Evolutionary conservation across 1,140 invertebrate species (phyloP).

Genomic region (Fopius arisanus): DNA sequence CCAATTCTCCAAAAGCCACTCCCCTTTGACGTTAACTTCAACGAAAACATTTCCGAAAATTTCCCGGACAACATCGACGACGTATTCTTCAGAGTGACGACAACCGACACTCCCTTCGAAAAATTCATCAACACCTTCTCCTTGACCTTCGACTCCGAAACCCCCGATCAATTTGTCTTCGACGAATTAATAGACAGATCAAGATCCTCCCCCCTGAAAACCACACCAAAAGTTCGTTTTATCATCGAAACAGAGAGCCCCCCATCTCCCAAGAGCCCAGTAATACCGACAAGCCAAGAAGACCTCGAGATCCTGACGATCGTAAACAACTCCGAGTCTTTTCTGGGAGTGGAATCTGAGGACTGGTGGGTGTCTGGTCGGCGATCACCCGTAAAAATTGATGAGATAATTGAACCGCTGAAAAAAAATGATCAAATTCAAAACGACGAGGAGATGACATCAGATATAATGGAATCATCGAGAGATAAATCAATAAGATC

Average conservation of each 20-base stretch:
- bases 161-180: conserved; percentile 46
- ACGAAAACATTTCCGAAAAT: conserved; percentile 22
- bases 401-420: neutral
- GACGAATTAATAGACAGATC: conserved; percentile 48
- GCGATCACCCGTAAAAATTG: neutral
- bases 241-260: conserved; percentile 45
- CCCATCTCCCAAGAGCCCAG: no score
- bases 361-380: neutral
- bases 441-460: neutral
- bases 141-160: conserved; percentile 1
- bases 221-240: conserved; percentile 52
- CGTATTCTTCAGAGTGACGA: conserved; percentile 56
- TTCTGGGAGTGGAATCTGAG: neutral
- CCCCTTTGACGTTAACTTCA: neutral
- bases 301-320: conserved; percentile 10
- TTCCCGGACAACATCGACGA: conserved; percentile 36
- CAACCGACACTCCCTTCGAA: conserved; percentile 56
- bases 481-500: neutral
- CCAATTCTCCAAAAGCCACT: neutral
- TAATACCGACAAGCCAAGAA: conserved; percentile 25
- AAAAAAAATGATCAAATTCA: neutral
- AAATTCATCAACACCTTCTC: conserved; percentile 45
- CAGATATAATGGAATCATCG: neutral
- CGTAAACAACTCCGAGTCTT: neutral
- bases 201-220: conserved; percentile 5